These are phyloP conservation scores for Chymomyza fuscimana DNA, from an alignment of 2,888 invertebrate species.

Conservation along the genomic window DNA sequence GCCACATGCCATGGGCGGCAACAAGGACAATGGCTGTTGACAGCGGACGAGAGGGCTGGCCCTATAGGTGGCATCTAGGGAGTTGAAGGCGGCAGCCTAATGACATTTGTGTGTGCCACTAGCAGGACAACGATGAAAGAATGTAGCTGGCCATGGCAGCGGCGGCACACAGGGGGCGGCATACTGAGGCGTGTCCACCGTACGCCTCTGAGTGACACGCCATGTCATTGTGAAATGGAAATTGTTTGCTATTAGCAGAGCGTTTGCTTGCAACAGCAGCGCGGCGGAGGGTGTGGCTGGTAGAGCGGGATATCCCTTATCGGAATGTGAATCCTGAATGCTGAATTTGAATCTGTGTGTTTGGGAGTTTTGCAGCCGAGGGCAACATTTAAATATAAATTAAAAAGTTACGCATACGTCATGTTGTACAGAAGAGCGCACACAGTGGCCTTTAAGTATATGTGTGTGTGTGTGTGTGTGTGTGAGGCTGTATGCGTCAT, in stretches of 20 bases:
- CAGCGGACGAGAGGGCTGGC: neutral
- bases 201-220: neutral
- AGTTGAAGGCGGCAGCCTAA: neutral
- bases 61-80: conserved; percentile 14
- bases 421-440: conserved; percentile 29
- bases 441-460: neutral
- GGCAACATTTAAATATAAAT: conserved; percentile 66
- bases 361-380: conserved; percentile 27
- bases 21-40: neutral
- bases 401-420: conserved; percentile 67
- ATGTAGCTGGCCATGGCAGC: neutral
- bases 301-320: neutral
- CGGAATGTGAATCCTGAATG: neutral
- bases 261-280: neutral
- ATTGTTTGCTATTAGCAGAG: conserved; percentile 1
- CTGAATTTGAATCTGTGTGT: conserved; percentile 30
- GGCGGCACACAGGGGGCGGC: neutral
- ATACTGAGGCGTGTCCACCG: neutral
- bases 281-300: neutral
- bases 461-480: conserved; percentile 4
- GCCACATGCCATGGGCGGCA: no score
- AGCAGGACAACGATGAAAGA: neutral
- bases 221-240: conserved; percentile 2
- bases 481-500: neutral
- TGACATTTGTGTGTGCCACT: neutral